Evolutionary conservation across 2,888 invertebrate species (phyloP), one percentile per base, ranked within the genome.

Genomic region (Latrodectus elegans): DNA sequence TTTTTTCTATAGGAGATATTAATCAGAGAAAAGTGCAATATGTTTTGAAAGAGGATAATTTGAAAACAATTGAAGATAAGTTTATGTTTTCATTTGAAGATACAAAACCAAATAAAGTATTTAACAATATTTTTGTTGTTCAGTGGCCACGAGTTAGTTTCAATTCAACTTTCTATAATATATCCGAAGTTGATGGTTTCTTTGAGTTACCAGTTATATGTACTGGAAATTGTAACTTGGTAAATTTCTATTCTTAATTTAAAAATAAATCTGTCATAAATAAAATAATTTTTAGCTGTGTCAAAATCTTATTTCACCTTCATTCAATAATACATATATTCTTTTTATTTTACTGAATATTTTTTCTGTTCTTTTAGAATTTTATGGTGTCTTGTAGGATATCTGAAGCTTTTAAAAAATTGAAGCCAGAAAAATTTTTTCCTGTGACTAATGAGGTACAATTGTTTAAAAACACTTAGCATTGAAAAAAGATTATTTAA

Each of bases 71-170:
- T 17, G 90, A 91, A 85, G 92, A 92, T 89, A 90, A 90, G 77
- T 91, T 91, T 88, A 90, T 90, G 73, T 92, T 92, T 91, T 91
- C 91, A 84, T 90, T 92, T 12, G 90, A 91, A 86, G 92, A 92
- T 90, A 90, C 90, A 52, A 91, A 91, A 76, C 92, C 91, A 14
- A 91, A 92, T 88, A 89, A 91, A 52, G 88, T 92, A 0, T 89
- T 91, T 15, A 91, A 91, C 64, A 91, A 91, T 84, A 89, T 90
- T 12, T 92, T 92, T 90, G 91, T 91, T 80, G 90, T 92, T 75
- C 90, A 89, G 64, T 92, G 92, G 92, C 91, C 91, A 14, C 86
- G 91, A 14, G 89, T 92, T 26, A 90, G 89, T 26, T 91, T 92
- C 85, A 90, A 89, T 53, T 72, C 88, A 17, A 77, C 90, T 1